Base-by-base conservation (phyloP, 2,888 invertebrate genomes). In the Dynastes grantii region DNA sequence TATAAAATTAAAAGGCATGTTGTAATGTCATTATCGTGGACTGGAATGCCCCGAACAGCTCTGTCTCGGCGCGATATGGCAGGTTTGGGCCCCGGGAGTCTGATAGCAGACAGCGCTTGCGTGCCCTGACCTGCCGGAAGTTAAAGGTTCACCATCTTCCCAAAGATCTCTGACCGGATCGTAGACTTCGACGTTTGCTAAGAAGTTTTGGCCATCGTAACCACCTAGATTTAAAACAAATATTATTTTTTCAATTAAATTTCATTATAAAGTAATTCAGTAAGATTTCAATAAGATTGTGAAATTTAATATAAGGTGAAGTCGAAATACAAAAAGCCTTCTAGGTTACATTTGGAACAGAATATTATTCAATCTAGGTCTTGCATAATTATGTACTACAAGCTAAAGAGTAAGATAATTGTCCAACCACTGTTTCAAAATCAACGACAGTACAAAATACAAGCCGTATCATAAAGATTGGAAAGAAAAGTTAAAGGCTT, bases 41-140 rank as follows among this genome's bases (percentile, higher is more conserved):
- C 79, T 79, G 71, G 77, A 79, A 79, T 79, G 79, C 45, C 76
- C 71, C 8, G 79, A 79, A 61, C 77, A 77, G 29, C 67, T 79
- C 5, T 77, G 79, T 13, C 77, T 45, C 4, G 77, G 73, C 1
- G 77, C 51, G 6, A 79, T 55, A 37, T 77, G 77, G 45, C 79
- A 79, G 5, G 71, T 77, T 61, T 79, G 79, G 8, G 77, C 61
- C 22, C 78, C 73, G n/a, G 78, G 80, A 1, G 76, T 94, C 85
- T 93, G 93, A 89, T 95, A 95, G 85, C 96, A 96, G 13, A 97
- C 96, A 2, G 97, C 97, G 65, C 96, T 95, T 0, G 97, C 97
- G 89, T 97, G 97, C 0, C 98, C 97, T 9, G 97, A 97, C 73
- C 97, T 92, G 9, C 95, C 96, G 4, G 96, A 95, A 27, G 95